These are phyloP conservation scores for Eupristina koningsbergeri DNA, from an alignment of 1,140 invertebrate genomes.

Conservation along the genomic window DNA sequence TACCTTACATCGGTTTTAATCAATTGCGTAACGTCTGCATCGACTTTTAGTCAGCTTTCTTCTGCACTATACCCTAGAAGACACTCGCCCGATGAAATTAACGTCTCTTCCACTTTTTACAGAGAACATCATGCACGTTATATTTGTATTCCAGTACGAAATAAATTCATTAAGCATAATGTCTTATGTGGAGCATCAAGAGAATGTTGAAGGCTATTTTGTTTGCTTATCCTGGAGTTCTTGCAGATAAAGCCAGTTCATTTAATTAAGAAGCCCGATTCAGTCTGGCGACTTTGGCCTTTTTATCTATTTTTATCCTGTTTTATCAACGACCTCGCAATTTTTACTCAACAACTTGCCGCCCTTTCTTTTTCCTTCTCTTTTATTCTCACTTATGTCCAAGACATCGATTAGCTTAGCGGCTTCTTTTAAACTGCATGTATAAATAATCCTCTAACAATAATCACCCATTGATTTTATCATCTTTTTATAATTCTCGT, in stretches of 20 bases:
- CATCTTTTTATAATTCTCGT: not conserved
- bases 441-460: not conserved
- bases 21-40: no score
- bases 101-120: not conserved
- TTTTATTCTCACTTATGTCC: not conserved
- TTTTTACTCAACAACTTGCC: not conserved
- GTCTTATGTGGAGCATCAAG: constrained; percentile 7
- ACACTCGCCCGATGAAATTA: constrained; percentile 39
- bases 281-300: not conserved
- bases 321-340: not conserved
- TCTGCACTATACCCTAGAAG: no score
- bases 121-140: no score
- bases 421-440: not conserved
- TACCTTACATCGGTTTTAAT: no score
- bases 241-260: constrained; percentile 32
- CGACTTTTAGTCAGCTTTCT: no score
- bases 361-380: not conserved
- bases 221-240: not conserved
- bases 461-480: not conserved
- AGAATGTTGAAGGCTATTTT: not conserved
- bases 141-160: constrained; percentile 9
- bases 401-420: constrained; percentile 16
- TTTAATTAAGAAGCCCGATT: constrained; percentile 44
- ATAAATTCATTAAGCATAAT: constrained; percentile 50
- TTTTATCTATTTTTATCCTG: not conserved